These are phyloP conservation scores for Nothocercus nigrocapillus DNA, from an alignment of 2,113 vertebrate genomes.

Conservation along the genomic window DNA sequence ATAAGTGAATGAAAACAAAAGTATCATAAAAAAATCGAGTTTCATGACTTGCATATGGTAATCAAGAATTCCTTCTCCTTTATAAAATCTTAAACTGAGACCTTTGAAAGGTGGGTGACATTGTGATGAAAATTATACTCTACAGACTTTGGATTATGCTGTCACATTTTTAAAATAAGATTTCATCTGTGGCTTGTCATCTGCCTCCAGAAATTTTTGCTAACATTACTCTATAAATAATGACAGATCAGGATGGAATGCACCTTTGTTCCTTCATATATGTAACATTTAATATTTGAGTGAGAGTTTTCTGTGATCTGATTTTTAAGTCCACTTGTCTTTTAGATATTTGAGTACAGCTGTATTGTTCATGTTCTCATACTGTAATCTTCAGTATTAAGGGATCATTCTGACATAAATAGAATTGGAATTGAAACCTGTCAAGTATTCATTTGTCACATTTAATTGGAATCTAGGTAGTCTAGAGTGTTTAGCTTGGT, in stretches of 20 bases:
- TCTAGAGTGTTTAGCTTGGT: constrained; percentile 66
- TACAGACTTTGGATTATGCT: constrained; percentile 13
- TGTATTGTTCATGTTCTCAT: constrained; percentile 57
- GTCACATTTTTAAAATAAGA: constrained; percentile 26
- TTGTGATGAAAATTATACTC: background rate
- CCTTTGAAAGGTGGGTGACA: background rate
- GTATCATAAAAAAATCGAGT: background rate
- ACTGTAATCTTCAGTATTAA: constrained; percentile 68
- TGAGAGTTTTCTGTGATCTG: constrained; percentile 28
- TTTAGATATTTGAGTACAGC: constrained; percentile 11
- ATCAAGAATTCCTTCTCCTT: background rate
- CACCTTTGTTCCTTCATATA: constrained; percentile 20
- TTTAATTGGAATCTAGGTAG: constrained; percentile 78
- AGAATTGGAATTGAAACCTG: constrained; percentile 76
- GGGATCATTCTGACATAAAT: constrained; percentile 73
- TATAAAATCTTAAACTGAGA: background rate
- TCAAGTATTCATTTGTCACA: constrained; percentile 70
- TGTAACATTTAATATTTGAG: constrained; percentile 45
- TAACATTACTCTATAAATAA: constrained; percentile 43
- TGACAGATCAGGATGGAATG: constrained; percentile 22
- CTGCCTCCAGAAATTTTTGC: constrained; percentile 37
- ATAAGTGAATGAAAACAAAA: background rate
- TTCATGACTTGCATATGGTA: background rate
- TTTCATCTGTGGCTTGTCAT: constrained; percentile 41
- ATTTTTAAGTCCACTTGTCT: constrained; percentile 48